Evolutionary conservation across 2,113 vertebrate species (phyloP), one percentile per base, ranked within the genome.

Genomic region (Rhegmatorhina hoffmannsi): DNA sequence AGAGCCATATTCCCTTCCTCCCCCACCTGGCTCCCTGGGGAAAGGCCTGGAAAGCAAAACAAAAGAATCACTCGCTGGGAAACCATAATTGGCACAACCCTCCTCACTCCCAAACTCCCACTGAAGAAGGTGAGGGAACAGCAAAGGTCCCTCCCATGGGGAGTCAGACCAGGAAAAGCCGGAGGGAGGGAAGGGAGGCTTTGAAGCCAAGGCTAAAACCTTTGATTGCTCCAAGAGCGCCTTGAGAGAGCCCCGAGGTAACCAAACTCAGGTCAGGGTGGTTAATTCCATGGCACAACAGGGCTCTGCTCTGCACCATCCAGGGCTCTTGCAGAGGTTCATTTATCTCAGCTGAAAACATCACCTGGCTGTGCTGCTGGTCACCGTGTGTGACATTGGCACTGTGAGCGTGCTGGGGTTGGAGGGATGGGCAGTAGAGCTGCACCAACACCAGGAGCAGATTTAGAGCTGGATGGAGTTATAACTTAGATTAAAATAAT

Each of bases 1-100:
- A 47, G 29, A 69, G n/a, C 93, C 64, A 19, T 43, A n/a, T 84
- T 91, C 92, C 87, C 58, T 93, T 88, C 93, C 93, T 94, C 93
- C 93, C 78, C 81, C 92, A 97, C 94, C 95, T 97, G 95, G 46
- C 86, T 95, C 95, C 91, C 84, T 6, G 74, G 81, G 92, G 89
- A 63, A 50, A 60, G 81, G 67, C 18, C 67, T 93, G 87, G 82
- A 47, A 92, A 83, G 80, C 40, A 79, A 91, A 96, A 96, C 96
- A 97, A 95, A 95, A 58, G 96, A 85, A 17, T 91, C 70, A 3
- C 84, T 94, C 80, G 31, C 58, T 49, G 69, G 60, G 92, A 97
- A 95, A 49, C 43, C 4, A 0, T 34, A 36, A 90, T 90, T 86
- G 73, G 59, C 84, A 31, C 69, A 84, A 36, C 55, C 38, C 64